Evolutionary conservation across 2,888 invertebrate species (phyloP).

Genomic region (Drosophila mettleri): DNA sequence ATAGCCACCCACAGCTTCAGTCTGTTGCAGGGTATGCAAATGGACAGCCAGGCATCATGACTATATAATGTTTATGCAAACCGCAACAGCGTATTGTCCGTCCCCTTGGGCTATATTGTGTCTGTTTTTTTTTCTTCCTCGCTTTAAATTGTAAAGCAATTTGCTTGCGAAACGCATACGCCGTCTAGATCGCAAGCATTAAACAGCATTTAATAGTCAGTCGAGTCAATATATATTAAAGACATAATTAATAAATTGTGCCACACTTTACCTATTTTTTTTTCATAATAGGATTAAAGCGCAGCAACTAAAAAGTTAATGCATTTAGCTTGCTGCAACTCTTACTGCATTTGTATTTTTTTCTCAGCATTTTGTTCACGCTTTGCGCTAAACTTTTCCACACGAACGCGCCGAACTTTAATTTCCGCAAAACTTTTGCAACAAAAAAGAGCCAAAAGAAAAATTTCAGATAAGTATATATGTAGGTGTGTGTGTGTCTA

Average conservation of each 20-base stretch:
- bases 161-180: slow-evolving; percentile 51
- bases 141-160: slow-evolving; percentile 38
- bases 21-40: slow-evolving; percentile 23
- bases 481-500: neutral
- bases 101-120: slow-evolving; percentile 18
- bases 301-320: slow-evolving; percentile 57
- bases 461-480: slow-evolving; percentile 17
- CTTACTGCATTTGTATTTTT: slow-evolving; percentile 4
- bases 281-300: slow-evolving; percentile 65
- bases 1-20: neutral
- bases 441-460: slow-evolving; percentile 8
- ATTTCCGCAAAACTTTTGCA: slow-evolving; percentile 71
- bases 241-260: slow-evolving; percentile 69
- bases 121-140: neutral
- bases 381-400: slow-evolving; percentile 54
- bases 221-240: slow-evolving; percentile 71
- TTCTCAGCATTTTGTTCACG: slow-evolving; percentile 25
- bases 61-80: slow-evolving; percentile 51
- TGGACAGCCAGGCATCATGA: neutral
- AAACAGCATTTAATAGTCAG: slow-evolving; percentile 58
- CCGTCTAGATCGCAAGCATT: slow-evolving; percentile 46
- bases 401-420: slow-evolving; percentile 72
- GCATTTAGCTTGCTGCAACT: slow-evolving; percentile 50
- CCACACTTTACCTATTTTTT: slow-evolving; percentile 8
- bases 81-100: slow-evolving; percentile 21